Percentiles rank a stretch among this genome's conserved stretches.
phyloP scores from a whole-genome alignment of 2,888 invertebrate genomes.

The Anaspis maculata region DNA sequence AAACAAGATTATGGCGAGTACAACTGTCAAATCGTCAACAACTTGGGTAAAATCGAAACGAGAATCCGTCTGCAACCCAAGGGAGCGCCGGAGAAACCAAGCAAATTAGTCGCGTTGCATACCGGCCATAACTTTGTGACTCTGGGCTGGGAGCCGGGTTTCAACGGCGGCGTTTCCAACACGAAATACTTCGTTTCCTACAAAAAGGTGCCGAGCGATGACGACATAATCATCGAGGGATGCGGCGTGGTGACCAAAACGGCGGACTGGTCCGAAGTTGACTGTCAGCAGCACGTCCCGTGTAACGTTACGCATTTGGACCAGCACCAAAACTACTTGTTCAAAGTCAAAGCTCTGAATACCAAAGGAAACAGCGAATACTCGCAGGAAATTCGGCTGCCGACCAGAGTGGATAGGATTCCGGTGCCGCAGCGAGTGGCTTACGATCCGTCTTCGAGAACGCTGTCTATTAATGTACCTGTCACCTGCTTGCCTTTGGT shows the following conservation, averaged over 20 bases:
- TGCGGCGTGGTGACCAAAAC: conserved; percentile 52
- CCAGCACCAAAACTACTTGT: conserved; percentile 78
- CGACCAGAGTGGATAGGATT: conserved; percentile 78
- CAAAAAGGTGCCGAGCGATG: conserved; percentile 56
- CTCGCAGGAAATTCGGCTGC: conserved; percentile 73
- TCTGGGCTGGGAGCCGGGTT: conserved; percentile 80
- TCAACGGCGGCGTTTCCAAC: conserved; percentile 79
- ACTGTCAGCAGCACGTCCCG: conserved; percentile 77
- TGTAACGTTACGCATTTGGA: conserved; percentile 81
- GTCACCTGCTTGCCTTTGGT: conserved; percentile 71
- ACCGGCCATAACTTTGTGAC: conserved; percentile 73
- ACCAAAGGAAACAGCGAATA: conserved; percentile 81
- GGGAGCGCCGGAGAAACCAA: conserved; percentile 79
- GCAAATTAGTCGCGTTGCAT: conserved; percentile 60
- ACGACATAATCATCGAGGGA: conserved; percentile 54
- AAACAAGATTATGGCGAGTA: conserved; percentile 88
- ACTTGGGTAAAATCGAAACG: conserved; percentile 66
- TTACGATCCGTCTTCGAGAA: conserved; percentile 70
- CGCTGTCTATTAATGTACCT: conserved; percentile 69
- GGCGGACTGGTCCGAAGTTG: conserved; percentile 72
- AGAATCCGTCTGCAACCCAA: conserved; percentile 76
- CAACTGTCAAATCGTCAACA: conserved; percentile 79
- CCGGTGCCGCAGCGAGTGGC: conserved; percentile 73
- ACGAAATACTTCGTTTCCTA: conserved; percentile 85
- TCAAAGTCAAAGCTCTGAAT: conserved; percentile 85